Conservation (phyloP, 2,888 invertebrate species). For the Phytoseiulus persimilis region DNA sequence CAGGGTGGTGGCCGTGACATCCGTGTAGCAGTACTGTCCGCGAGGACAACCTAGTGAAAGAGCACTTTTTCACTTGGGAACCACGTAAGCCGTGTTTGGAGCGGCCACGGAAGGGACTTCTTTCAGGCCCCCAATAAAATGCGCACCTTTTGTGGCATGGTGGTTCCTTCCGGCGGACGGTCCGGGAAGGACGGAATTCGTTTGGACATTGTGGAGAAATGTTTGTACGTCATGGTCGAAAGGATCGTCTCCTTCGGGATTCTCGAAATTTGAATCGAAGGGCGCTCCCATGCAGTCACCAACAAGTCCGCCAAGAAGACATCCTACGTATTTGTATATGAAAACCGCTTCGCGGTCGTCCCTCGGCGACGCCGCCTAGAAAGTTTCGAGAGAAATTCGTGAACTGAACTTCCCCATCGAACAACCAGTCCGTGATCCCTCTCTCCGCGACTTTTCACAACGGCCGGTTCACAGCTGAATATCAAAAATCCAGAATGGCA, state of each 20-base stretch:
- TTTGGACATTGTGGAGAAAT: conserved; percentile 13
- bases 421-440: no score
- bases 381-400: not conserved
- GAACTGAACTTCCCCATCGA: no score
- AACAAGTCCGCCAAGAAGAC: not conserved
- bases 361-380: not conserved
- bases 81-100: no score
- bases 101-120: no score
- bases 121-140: not conserved
- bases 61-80: no score
- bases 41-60: not conserved
- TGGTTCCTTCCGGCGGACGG: conserved; percentile 33
- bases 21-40: conserved; percentile 29
- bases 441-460: no score
- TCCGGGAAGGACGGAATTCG: not conserved
- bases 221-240: conserved; percentile 17
- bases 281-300: conserved; percentile 32
- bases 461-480: no score
- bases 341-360: conserved; percentile 18
- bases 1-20: conserved; percentile 26
- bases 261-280: conserved; percentile 21
- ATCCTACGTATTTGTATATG: conserved; percentile 18
- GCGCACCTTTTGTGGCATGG: not conserved
- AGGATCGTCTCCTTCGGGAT: not conserved
- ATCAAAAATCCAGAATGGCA: no score